phyloP scores from a whole-genome alignment of 2,113 vertebrate genomes.

The Tragelaphus buxtoni region DNA sequence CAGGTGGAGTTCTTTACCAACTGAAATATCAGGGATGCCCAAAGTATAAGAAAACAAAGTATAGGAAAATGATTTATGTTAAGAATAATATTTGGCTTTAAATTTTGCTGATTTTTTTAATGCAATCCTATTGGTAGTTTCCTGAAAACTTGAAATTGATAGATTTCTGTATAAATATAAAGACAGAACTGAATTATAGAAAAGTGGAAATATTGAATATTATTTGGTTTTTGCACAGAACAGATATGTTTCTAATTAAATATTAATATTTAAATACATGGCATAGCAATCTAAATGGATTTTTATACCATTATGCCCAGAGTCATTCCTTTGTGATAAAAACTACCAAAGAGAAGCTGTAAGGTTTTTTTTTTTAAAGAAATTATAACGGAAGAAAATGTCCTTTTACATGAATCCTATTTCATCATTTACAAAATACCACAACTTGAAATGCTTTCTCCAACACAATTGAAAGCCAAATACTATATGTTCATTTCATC shows the following conservation, averaged over 20 bases:
- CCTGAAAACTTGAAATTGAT: background rate
- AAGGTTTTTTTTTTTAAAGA: background rate
- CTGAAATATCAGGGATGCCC: background rate
- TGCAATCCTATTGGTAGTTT: background rate
- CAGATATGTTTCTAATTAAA: constrained; percentile 12
- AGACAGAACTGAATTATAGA: background rate
- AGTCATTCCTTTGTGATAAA: background rate
- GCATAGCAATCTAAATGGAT: background rate
- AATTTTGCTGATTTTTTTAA: background rate
- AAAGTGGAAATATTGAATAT: background rate
- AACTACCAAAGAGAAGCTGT: background rate
- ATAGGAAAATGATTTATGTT: background rate
- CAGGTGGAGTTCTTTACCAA: background rate
- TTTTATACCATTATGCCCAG: background rate
- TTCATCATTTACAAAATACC: background rate
- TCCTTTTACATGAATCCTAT: background rate
- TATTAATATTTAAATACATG: constrained; percentile 23
- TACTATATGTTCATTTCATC: background rate
- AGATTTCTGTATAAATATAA: background rate
- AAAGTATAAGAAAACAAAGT: background rate
- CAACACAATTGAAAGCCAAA: background rate
- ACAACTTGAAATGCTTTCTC: background rate
- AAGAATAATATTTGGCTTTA: background rate
- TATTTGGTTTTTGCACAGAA: background rate
- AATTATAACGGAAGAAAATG: background rate